These are phyloP conservation scores for Herpailurus yagouaroundi DNA, from an alignment of 2,113 vertebrate genomes.

Conservation along the genomic window DNA sequence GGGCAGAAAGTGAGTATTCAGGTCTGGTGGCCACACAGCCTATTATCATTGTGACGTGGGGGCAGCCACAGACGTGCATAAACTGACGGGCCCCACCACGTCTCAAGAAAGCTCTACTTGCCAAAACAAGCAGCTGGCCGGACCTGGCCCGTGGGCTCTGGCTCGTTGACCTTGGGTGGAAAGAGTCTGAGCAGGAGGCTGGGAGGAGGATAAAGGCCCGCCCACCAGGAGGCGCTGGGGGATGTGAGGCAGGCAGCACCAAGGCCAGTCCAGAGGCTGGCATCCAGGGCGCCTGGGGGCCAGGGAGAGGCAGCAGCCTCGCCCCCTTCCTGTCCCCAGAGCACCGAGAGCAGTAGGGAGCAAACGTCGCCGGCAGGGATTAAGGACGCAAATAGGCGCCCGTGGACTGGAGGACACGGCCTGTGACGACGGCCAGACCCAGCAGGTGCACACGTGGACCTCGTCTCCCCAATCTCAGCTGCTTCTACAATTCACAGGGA, in stretches of 20 bases:
- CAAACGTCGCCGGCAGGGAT: neutral
- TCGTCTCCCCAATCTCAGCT: neutral
- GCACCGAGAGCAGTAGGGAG: too few species aligned
- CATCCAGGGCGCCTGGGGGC: neutral
- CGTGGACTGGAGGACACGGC: neutral
- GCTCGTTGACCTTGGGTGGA: neutral
- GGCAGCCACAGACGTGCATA: accelerated
- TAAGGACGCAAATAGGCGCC: neutral
- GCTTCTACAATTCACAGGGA: neutral
- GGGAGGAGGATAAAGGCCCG: neutral
- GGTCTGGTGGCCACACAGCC: neutral
- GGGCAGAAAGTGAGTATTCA: neutral
- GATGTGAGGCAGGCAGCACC: neutral
- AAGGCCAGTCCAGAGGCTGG: neutral
- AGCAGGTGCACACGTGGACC: neutral
- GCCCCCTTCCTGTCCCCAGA: neutral
- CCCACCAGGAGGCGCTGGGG: accelerated
- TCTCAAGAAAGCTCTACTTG: neutral
- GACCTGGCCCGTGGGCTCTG: neutral
- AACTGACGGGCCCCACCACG: neutral
- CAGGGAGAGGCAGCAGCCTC: neutral
- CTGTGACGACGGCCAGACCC: neutral
- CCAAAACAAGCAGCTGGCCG: neutral
- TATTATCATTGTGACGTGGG: neutral
- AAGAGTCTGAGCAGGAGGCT: too few species aligned